phyloP scores from a whole-genome alignment of 2,797 vertebrate genomes.

The Eospalax fontanierii region DNA sequence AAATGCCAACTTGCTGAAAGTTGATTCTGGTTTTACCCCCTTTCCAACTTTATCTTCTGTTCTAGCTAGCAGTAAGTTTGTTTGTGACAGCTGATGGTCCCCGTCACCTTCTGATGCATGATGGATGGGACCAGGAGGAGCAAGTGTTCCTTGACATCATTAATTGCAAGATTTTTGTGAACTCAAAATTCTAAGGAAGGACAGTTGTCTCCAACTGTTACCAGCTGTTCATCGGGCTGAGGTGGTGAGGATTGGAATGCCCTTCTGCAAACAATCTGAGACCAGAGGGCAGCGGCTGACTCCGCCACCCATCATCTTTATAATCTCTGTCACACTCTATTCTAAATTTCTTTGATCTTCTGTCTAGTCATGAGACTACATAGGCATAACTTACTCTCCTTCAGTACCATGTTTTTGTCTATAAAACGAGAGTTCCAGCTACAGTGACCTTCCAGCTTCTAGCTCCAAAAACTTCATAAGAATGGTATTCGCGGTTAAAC shows the following conservation, averaged over 20 bases:
- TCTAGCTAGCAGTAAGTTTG: conserved; percentile 12
- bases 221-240: conserved; percentile 79
- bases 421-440: neutral
- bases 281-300: neutral
- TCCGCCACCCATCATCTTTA: neutral
- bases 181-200: conserved; percentile 69
- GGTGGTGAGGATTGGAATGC: neutral
- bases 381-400: neutral
- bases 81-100: conserved; percentile 66
- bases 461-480: neutral
- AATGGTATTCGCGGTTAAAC: neutral
- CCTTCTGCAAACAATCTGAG: conserved; percentile 44
- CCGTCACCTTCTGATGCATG: conserved; percentile 63
- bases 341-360: conserved; percentile 47
- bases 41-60: neutral
- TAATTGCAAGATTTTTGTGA: conserved; percentile 67
- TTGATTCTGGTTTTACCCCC: neutral
- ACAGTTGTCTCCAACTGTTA: conserved; percentile 81
- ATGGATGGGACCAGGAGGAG: conserved; percentile 73
- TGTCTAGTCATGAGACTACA: neutral
- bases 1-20: neutral
- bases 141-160: conserved; percentile 51
- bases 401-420: neutral
- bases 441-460: neutral
- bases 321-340: neutral